Percentiles rank a stretch among this genome's conserved stretches.
These are phyloP conservation scores for Bettongia penicillata DNA, from an alignment of 2,113 vertebrate species.

Conservation along the genomic window DNA sequence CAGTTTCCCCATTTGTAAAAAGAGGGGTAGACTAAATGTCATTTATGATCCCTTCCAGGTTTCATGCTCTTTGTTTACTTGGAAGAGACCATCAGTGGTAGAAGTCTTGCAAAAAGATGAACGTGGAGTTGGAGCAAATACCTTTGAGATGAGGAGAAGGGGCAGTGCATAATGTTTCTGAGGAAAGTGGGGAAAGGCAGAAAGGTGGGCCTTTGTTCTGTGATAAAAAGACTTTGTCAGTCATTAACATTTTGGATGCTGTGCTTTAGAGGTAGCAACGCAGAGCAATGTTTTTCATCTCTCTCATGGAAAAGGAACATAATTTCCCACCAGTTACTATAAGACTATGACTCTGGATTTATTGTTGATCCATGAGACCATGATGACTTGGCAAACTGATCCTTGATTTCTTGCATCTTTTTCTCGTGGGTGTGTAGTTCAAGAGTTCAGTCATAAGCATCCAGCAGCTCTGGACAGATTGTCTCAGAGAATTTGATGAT, in stretches of 20 bases:
- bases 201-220: not conserved
- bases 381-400: not conserved
- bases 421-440: not conserved
- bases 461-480: not conserved
- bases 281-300: not conserved
- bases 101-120: not conserved
- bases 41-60: not conserved
- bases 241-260: not conserved
- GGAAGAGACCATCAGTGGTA: not conserved
- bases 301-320: not conserved
- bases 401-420: not conserved
- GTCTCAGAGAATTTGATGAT: not conserved
- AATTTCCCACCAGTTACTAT: not conserved
- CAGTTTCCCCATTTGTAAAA: not conserved
- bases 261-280: not conserved
- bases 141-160: not conserved
- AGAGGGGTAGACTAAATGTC: not conserved
- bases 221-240: not conserved
- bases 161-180: not conserved
- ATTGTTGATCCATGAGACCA: not conserved
- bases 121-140: not conserved
- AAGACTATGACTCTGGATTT: not conserved
- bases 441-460: not conserved
- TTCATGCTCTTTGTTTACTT: not conserved
- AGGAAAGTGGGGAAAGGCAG: not conserved